Evolutionary conservation across 2,797 vertebrate genomes (phyloP), one percentile per base, ranked within the genome.

Genomic region (Sardinella longiceps): DNA sequence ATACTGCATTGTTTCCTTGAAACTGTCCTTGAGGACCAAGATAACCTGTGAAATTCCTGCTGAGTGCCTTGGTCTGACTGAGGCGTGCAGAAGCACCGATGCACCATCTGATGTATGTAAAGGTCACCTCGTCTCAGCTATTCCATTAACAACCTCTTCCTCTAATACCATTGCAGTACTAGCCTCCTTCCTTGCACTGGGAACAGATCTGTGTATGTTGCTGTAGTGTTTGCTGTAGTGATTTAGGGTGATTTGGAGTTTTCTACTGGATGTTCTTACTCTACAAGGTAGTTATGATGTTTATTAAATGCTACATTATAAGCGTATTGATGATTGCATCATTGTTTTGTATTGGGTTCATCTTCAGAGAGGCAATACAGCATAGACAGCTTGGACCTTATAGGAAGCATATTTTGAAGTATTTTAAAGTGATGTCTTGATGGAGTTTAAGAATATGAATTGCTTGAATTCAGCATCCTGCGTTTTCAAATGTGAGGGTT

Each of bases 41-140:
- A 92, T 93, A 93, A 93, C 88, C 87, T 85, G 87, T 88, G 87
- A 90, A 85, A 91, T 91, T 86, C 87, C 88, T 90, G 14, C 58
- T 80, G 85, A 82, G 87, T 88, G 86, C 60, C n/a, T 84, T 37
- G 86, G 87, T 87, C 82, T 77, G 82, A 88, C 81, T 66, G 23
- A 50, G 37, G 18, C 20, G 33, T 30, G 18, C 66, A 39, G 28
- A 37, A 74, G 33, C 33, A 74, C 14, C 33, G 63, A 12, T 66
- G 63, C 25, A 30, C 28, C n/a, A n/a, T n/a, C n/a, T n/a, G n/a
- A n/a, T 10, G 10, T n/a, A 11, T 66, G 28, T 33, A 66, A 66
- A 66, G 25, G 63, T 33, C 28, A 33, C 11, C 25, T 33, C 30
- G 14, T 33, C 28, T 66, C 25, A 66, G 25, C 30, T 66, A 28